Evolutionary conservation across 2,888 invertebrate species (phyloP).

Genomic region (Drosophila prostipennis): DNA sequence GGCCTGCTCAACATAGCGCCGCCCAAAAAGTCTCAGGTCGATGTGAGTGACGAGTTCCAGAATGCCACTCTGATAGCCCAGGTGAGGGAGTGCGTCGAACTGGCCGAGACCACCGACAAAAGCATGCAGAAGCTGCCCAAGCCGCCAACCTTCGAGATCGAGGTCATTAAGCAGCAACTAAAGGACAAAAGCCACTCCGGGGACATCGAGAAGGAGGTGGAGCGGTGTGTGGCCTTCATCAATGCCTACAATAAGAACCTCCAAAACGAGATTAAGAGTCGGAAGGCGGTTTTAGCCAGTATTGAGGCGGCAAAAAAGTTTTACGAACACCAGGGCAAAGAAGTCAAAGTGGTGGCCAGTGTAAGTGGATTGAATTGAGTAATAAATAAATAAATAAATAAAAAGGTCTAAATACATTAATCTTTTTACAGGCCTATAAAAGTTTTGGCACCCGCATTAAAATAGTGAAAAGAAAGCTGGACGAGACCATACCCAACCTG

Average conservation of each 20-base stretch:
- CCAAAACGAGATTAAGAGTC: slow-evolving; percentile 92
- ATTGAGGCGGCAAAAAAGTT: slow-evolving; percentile 93
- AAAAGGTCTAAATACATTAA: neutral
- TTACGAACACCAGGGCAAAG: slow-evolving; percentile 95
- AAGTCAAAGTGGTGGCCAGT: slow-evolving; percentile 97
- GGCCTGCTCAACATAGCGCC: slow-evolving; percentile 92
- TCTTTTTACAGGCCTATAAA: slow-evolving; percentile 91
- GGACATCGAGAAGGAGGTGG: slow-evolving; percentile 94
- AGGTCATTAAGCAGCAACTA: slow-evolving; percentile 90
- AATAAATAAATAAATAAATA: too few species aligned
- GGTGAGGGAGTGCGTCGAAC: slow-evolving; percentile 89
- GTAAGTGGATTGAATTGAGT: slow-evolving; percentile 86
- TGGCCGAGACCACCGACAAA: slow-evolving; percentile 90
- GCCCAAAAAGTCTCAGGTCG: slow-evolving; percentile 83
- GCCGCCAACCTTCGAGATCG: slow-evolving; percentile 89
- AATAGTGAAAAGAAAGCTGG: slow-evolving; percentile 92
- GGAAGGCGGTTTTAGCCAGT: slow-evolving; percentile 90
- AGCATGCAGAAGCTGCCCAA: slow-evolving; percentile 86
- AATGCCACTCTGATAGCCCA: slow-evolving; percentile 90
- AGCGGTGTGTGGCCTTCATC: slow-evolving; percentile 91
- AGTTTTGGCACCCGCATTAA: slow-evolving; percentile 96
- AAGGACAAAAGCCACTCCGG: slow-evolving; percentile 95
- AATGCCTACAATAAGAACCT: slow-evolving; percentile 92
- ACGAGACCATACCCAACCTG: slow-evolving; percentile 90
- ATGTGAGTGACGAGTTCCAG: slow-evolving; percentile 81